These are phyloP conservation scores for Cinclus cinclus DNA, from an alignment of 2,113 vertebrate genomes.

Conservation along the genomic window DNA sequence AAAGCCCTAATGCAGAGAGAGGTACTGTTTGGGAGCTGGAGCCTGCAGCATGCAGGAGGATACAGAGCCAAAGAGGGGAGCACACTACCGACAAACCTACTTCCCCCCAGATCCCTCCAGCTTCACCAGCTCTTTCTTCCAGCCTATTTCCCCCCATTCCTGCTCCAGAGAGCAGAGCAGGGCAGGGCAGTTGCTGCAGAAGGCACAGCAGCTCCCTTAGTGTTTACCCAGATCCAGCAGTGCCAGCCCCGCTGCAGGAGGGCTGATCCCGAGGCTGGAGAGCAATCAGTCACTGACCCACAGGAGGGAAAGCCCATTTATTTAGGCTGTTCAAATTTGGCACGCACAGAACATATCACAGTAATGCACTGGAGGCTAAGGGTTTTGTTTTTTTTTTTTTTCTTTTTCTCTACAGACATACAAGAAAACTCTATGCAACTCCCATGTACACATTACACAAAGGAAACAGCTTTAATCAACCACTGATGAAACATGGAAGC, in stretches of 20 bases:
- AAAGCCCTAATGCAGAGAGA: not conserved
- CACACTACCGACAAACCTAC: not conserved
- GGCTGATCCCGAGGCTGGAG: not conserved
- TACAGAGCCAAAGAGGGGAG: not conserved
- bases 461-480: conserved; percentile 66
- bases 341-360: conserved; percentile 59
- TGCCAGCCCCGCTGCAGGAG: not conserved
- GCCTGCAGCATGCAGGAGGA: not conserved
- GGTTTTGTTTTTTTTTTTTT: not conserved
- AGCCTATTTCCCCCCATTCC: not conserved
- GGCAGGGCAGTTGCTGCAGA: not conserved
- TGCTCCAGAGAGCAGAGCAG: rapidly evolving
- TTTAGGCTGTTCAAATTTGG: conserved; percentile 34
- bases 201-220: not conserved
- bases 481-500: conserved; percentile 65
- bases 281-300: conserved; percentile 48
- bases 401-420: conserved; percentile 63
- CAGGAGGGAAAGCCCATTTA: conserved; percentile 54
- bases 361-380: conserved; percentile 48
- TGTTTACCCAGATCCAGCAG: not conserved
- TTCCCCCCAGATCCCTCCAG: not conserved
- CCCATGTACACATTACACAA: conserved; percentile 74
- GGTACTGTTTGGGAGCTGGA: not conserved
- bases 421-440: conserved; percentile 67
- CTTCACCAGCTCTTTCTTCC: not conserved